Conservation (phyloP, 1,140 invertebrate species). For the Conus ventricosus region DNA sequence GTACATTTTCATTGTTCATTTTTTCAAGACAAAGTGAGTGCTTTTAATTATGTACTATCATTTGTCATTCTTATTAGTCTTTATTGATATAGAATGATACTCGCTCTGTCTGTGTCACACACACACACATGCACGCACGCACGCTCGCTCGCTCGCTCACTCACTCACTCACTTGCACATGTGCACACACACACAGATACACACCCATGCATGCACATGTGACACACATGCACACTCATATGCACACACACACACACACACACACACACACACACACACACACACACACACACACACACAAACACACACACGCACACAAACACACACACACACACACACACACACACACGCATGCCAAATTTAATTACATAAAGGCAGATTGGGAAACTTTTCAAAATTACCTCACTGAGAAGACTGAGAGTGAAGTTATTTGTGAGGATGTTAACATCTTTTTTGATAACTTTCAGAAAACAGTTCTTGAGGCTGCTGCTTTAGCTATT, state of each 20-base stretch:
- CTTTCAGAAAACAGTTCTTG: too few species aligned
- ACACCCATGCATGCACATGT: not conserved
- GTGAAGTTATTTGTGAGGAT: too few species aligned
- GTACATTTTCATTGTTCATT: constrained; percentile 94
- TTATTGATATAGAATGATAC: not conserved
- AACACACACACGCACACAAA: not conserved
- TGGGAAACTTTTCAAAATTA: too few species aligned
- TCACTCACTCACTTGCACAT: not conserved
- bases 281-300: not conserved
- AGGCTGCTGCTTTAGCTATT: too few species aligned
- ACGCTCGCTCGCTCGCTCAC: not conserved
- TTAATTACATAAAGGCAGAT: too few species aligned
- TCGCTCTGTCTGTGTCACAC: constrained; percentile 51
- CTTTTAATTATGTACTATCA: not conserved
- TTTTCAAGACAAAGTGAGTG: constrained; percentile 89
- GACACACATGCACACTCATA: not conserved
- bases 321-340: not conserved
- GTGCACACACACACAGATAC: not conserved
- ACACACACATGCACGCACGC: not conserved
- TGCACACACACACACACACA: not conserved
- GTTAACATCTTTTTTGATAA: too few species aligned
- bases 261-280: not conserved
- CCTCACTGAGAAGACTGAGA: too few species aligned
- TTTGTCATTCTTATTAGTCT: not conserved
- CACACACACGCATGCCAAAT: not conserved